Base-by-base conservation (phyloP, 2,888 invertebrate species). In the Onchidella celtica region DNA sequence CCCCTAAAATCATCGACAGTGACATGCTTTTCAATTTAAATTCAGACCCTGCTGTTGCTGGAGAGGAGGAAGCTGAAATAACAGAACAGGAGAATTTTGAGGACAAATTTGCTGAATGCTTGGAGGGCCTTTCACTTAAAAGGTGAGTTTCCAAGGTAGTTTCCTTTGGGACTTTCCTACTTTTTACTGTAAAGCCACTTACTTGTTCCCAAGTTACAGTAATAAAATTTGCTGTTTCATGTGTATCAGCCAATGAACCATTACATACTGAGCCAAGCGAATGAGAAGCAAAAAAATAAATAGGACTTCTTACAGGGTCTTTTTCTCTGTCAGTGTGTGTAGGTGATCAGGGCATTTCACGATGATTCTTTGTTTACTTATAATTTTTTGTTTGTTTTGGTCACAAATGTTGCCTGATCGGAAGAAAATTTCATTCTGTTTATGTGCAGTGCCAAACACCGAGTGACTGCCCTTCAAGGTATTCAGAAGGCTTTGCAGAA, bases 51-150 rank as follows among this genome's bases (percentile, higher is more conserved):
- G 81, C 70, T 34, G 81, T 70, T 63, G 38, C 11, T 65, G 70
- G 9, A 4, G 85, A 73, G 40, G 89, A 88, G 27, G 94, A 94
- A 81, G 94, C 95, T 40, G 95, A 95, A 84, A 90, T 94, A 24
- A 93, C 94, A 2, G 95, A 95, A 93, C 96, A 96, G 86, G 96
- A 97, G 87, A 94, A 94, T 6, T 96, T 97, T 86, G 98, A 98
- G 93, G 97, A 98, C 89, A 97, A 97, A 92, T 95, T 99, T 38
- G 95, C 95, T 40, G 97, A 97, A 91, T 95, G 96, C 0, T 95
- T 99, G 75, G 99, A 99, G 91, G 96, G 96, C 34, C 95, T 97
- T 61, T 95, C 96, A n/a, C 97, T 98, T 87, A 97, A 98, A 89
- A 97, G 97, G 85, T 94, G 88, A n/a, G n/a, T n/a, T n/a, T n/a